phyloP scores from a whole-genome alignment of 2,113 vertebrate species.

The Conger conger region DNA sequence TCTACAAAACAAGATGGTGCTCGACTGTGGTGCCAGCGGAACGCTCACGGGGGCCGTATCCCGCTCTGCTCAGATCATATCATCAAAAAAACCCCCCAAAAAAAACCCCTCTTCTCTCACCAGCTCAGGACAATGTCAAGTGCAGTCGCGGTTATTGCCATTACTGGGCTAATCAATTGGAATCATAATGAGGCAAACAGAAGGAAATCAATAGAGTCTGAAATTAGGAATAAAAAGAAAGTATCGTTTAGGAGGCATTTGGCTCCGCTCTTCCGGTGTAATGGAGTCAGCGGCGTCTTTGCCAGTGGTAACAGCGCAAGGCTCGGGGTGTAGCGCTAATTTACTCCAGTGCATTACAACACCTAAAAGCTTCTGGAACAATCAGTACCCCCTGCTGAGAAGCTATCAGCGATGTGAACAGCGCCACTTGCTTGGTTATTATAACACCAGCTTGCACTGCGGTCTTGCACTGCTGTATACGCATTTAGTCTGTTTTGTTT shows the following conservation, averaged over 20 bases:
- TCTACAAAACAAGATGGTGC: conserved; percentile 55
- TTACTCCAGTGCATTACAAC: conserved; percentile 74
- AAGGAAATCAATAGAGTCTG: conserved; percentile 84
- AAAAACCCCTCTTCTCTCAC: conserved; percentile 72
- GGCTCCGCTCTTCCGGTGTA: conserved; percentile 84
- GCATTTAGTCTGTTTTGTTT: too few relatives aligned
- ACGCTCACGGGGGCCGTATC: conserved; percentile 73
- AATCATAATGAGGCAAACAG: conserved; percentile 87
- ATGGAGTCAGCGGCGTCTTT: conserved; percentile 79
- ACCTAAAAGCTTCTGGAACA: conserved; percentile 73
- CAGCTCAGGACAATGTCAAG: conserved; percentile 77
- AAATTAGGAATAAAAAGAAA: conserved; percentile 86
- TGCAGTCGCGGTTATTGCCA: conserved; percentile 80
- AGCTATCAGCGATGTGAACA: conserved; percentile 65
- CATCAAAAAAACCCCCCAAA: conserved; percentile 57
- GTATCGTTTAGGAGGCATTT: conserved; percentile 84
- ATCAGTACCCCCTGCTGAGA: conserved; percentile 69
- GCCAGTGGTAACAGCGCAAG: conserved; percentile 82
- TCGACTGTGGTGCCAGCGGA: conserved; percentile 73
- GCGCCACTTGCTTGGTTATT: conserved; percentile 63
- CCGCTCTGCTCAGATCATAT: conserved; percentile 73
- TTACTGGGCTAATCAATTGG: conserved; percentile 83
- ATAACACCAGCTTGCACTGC: conserved; percentile 56
- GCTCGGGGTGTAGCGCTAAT: conserved; percentile 75
- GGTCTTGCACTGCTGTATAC: too few relatives aligned